Evolutionary conservation across 2,797 vertebrate species (phyloP).

Genomic region (Poeciliopsis presidionis): DNA sequence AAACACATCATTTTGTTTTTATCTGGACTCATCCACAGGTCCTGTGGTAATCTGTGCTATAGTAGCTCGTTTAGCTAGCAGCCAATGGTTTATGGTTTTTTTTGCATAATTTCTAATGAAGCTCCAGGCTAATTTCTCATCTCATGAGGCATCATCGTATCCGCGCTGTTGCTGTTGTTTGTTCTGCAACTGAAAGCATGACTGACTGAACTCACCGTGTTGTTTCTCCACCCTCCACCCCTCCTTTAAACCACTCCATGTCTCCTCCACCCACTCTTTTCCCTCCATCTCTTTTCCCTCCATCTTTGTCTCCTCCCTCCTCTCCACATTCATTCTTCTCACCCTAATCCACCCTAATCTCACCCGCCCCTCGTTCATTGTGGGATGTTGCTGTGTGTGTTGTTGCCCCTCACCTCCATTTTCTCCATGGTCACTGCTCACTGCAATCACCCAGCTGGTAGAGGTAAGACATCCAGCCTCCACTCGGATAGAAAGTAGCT

Average conservation of each 20-base stretch:
- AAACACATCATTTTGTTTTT: background rate
- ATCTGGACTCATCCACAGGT: background rate
- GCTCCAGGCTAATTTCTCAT: constrained; percentile 26
- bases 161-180: constrained; percentile 29
- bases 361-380: constrained; percentile 63
- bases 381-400: constrained; percentile 82
- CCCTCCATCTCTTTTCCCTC: constrained; percentile 9
- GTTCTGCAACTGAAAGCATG: constrained; percentile 73
- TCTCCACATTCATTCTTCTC: constrained; percentile 12
- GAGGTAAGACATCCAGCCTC: constrained; percentile 79
- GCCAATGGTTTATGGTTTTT: background rate
- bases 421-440: constrained; percentile 79
- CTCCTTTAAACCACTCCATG: constrained; percentile 47
- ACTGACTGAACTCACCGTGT: constrained; percentile 79
- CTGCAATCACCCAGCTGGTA: constrained; percentile 82
- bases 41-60: background rate
- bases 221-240: constrained; percentile 78
- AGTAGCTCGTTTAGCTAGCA: too few relatives aligned
- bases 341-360: constrained; percentile 12
- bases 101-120: background rate
- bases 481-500: constrained; percentile 27
- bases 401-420: constrained; percentile 64
- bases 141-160: constrained; percentile 28
- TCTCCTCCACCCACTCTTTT: constrained; percentile 36
- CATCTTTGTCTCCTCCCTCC: constrained; percentile 23